Evolutionary conservation across 2,797 vertebrate species (phyloP), one percentile per base, ranked within the genome.

Genomic region (Xerus rutilus): DNA sequence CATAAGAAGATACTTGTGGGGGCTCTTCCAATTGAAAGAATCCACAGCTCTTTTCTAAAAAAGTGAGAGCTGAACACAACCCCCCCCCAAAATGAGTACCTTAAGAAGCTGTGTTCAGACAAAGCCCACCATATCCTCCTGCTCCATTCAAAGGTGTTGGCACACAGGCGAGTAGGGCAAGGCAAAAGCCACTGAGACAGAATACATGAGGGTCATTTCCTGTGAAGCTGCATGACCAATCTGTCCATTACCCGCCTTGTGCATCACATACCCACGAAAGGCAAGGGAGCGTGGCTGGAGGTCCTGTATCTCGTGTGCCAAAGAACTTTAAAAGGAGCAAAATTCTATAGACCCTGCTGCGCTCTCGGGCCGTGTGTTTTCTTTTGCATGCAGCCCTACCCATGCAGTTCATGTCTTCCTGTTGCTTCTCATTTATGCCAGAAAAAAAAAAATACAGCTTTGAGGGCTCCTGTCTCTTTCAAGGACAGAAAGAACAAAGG

Each of bases 141-240:
- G 74, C 74, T 82, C 45, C 82, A 77, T n/a, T 87, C 95, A 73
- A 86, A 93, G 86, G 94, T 49, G 7, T 86, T 95, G 95, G 95
- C 91, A 67, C 39, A 32, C 67, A 95, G 69, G 65, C 20, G 32
- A 76, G 81, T 54, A 78, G 93, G 94, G 92, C 49, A 94, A 87
- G 93, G 79, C 69, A 39, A 84, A 90, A 95, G 57, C 84, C n/a
- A 45, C 72, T 13, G 84, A 76, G 81, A 92, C 87, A 69, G 82
- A 67, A 96, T 93, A 28, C 94, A 96, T 94, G 54, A 57, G 7
- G 17, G 54, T 97, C 96, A 96, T 97, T 97, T 96, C 96, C 97
- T 96, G 90, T 43, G 74, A 91, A 30, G 95, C 82, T 95, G 96
- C 52, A 32, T 96, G 96, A 94, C 91, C 97, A 95, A 96, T 89